Percentiles rank a stretch among this genome's conserved stretches.
phyloP scores from a whole-genome alignment of 2,797 vertebrate genomes.

The Acanthurus tractus region DNA sequence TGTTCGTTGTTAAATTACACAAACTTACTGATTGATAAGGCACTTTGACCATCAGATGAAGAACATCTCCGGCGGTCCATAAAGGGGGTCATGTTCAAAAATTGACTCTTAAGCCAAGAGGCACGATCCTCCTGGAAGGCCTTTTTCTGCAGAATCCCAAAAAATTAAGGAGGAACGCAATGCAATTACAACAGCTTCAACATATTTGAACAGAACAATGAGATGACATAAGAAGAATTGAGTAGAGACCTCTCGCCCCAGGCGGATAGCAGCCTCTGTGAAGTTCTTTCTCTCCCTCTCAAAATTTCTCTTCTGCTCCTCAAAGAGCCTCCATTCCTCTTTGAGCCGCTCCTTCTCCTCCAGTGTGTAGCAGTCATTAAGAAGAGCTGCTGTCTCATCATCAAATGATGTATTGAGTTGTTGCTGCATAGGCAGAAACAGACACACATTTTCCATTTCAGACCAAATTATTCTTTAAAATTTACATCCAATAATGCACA shows the following conservation, averaged over 20 bases:
- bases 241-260: constrained; percentile 91
- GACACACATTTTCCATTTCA: not conserved
- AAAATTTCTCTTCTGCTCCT: constrained; percentile 96
- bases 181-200: not conserved
- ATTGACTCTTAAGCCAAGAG: constrained; percentile 87
- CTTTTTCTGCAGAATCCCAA: constrained; percentile 76
- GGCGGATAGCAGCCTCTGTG: constrained; percentile 96
- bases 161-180: not conserved
- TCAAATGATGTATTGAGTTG: constrained; percentile 93
- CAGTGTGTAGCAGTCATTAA: constrained; percentile 95
- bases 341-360: constrained; percentile 97
- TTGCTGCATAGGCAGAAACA: constrained; percentile 84
- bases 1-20: not conserved
- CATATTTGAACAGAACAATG: not conserved
- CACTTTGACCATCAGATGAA: constrained; percentile 78
- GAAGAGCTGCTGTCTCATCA: constrained; percentile 92
- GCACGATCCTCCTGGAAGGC: constrained; percentile 85
- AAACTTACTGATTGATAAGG: constrained; percentile 83
- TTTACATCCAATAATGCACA: not conserved
- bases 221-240: not conserved
- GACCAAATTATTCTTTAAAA: not conserved
- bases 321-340: constrained; percentile 96
- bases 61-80: constrained; percentile 79
- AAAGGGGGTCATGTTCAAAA: constrained; percentile 88
- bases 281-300: constrained; percentile 95